These are phyloP conservation scores for Choreutis nemorana DNA, from an alignment of 2,888 invertebrate species.

Conservation along the genomic window DNA sequence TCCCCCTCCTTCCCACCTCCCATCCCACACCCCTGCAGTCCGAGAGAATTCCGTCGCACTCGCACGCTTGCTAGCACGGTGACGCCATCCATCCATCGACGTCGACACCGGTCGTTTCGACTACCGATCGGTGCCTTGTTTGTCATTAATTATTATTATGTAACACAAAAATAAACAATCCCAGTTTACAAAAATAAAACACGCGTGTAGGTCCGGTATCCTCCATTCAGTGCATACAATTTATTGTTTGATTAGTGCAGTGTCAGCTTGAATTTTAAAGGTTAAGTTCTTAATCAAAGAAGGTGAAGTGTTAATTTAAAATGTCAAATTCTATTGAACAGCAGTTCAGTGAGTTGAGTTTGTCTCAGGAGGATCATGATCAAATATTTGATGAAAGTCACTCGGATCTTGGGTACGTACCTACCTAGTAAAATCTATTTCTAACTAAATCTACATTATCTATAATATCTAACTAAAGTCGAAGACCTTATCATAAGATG, in stretches of 20 bases:
- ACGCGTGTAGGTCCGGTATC: conserved; percentile 32
- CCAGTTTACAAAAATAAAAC: conserved; percentile 27
- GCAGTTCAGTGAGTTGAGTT: conserved; percentile 75
- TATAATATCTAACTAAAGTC: no score
- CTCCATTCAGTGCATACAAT: no score
- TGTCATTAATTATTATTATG: conserved; percentile 25
- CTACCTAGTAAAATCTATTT: no score
- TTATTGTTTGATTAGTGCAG: no score
- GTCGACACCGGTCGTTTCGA: conserved; percentile 12
- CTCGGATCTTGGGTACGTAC: no score
- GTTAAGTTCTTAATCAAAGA: no score
- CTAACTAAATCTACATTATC: no score
- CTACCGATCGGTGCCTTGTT: conserved; percentile 7
- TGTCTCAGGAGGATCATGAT: conserved; percentile 76
- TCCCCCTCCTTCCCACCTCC: no score
- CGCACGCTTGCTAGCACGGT: conserved; percentile 29
- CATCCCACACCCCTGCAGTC: conserved; percentile 29
- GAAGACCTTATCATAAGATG: no score
- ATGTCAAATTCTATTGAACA: conserved; percentile 65
- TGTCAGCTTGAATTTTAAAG: no score
- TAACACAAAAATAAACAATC: conserved; percentile 41
- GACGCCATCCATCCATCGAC: conserved; percentile 15
- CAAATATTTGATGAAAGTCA: conserved; percentile 79
- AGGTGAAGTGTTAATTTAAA: no score
- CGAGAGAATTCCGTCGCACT: conserved; percentile 26